Evolutionary conservation across 2,888 invertebrate species (phyloP), one percentile per base, ranked within the genome.

Genomic region (Catotricha subobsoleta): DNA sequence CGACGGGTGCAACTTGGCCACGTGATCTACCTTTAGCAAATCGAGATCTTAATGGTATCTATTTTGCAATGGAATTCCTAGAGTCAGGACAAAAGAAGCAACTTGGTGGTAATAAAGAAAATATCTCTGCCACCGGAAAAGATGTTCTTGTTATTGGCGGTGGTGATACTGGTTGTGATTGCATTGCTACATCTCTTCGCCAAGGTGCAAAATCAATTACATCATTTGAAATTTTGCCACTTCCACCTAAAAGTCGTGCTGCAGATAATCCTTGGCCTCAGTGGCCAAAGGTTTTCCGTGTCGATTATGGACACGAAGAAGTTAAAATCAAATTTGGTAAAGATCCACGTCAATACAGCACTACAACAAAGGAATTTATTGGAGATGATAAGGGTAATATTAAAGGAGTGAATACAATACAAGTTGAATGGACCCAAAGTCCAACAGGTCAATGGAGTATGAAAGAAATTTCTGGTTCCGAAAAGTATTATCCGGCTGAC

Each of bases 271-370:
- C 97, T 1, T 98, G 98, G 98, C 98, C 97, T 3, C 91, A 95
- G 57, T 98, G 88, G 81, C 97, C 97, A 0, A 72, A 87, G 55
- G 83, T 94, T 19, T 95, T 97, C 71, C 80, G 83, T 51, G 83
- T 95, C 19, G 98, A 98, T 62, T 98, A 98, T 57, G 98, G 98
- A 0, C 97, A 98, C 55, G 95, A 97, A 53, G 98, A 98, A 65
- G 91, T 87, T 2, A 77, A 79, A 34, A 72, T 87, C n/a, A 81
- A 82, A 55, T 83, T 78, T 58, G 94, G 92, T 10, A 73, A 76
- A 29, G 97, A 98, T 65, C 98, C 97, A 2, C 71, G 97, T 42
- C 79, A 81, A 52, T 98, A 88, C 67, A 84, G 82, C 48, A 88
- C 92, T 39, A 75, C 92, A 51, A 92, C 91, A 55, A 91, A 94